phyloP scores from a whole-genome alignment of 2,113 vertebrate genomes.

The Nothobranchius furzeri region DNA sequence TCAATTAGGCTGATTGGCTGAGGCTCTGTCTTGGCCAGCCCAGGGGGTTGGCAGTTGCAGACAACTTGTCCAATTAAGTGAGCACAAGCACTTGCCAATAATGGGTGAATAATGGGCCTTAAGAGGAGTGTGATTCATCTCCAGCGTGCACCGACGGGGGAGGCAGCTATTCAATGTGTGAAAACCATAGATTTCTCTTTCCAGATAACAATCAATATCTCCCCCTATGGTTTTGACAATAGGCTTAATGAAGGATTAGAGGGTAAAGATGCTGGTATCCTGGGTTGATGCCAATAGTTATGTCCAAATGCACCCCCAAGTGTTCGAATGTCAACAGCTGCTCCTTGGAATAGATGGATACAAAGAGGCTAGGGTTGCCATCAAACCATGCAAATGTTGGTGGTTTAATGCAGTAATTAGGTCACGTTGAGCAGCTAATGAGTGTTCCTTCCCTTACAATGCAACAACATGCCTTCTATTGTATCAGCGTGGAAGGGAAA shows the following conservation, averaged over 20 bases:
- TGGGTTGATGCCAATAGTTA: slow-evolving; percentile 57
- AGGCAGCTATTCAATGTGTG: slow-evolving; percentile 55
- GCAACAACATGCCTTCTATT: not conserved
- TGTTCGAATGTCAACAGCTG: slow-evolving; percentile 54
- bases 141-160: slow-evolving; percentile 55
- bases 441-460: not conserved
- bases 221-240: slow-evolving; percentile 59
- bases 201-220: slow-evolving; percentile 63
- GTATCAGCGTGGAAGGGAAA: not conserved
- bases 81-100: slow-evolving; percentile 75
- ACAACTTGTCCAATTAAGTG: slow-evolving; percentile 78
- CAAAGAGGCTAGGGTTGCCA: slow-evolving; percentile 3
- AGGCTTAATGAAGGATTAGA: slow-evolving; percentile 55
- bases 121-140: slow-evolving; percentile 66
- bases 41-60: slow-evolving; percentile 67
- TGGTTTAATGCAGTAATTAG: slow-evolving; percentile 6
- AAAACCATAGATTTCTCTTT: slow-evolving; percentile 70
- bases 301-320: slow-evolving; percentile 21
- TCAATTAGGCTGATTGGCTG: slow-evolving; percentile 76
- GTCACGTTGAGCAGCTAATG: slow-evolving; percentile 2
- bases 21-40: slow-evolving; percentile 64
- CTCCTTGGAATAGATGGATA: slow-evolving; percentile 19
- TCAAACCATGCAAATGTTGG: not conserved
- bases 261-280: slow-evolving; percentile 53
- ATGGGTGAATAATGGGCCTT: slow-evolving; percentile 75